Evolutionary conservation across 2,797 vertebrate species (phyloP), one percentile per base, ranked within the genome.

Genomic region (Myoxocephalus aenaeus): DNA sequence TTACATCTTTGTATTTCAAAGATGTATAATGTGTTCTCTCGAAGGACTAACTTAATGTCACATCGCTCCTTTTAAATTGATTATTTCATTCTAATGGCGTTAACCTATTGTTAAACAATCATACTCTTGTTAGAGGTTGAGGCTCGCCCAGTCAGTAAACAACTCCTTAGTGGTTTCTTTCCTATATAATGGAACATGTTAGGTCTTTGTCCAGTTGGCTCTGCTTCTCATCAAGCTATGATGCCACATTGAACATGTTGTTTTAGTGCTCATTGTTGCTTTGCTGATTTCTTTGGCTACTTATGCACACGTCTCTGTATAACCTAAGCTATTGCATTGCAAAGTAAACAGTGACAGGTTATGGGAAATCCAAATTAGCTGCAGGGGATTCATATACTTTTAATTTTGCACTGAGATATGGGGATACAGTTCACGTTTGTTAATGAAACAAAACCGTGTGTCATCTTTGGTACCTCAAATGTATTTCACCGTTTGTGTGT

Each of bases 11-110:
- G 4, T 0, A 18, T 1, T 29, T 13, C 7, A 15, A 18, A 11
- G 25, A 1, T 10, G 1, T 44, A 0, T 44, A 0, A 1, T 15
- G 12, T 64, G 0, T 48, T 18, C 1, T 18, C 14, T 36, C 0
- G 0, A 17, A 1, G 11, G 6, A 17, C 0, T 2, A 29, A 25
- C 1, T 63, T 42, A 22, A 38, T 11, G 18, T 13, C n/a, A n/a
- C 18, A 5, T 50, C 1, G 4, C 18, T 11, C 3, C 2, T 2
- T 27, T 58, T 20, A 11, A 1, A 20, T 12, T 1, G 3, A 0
- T 59, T 5, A 22, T 57, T 50, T 36, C 0, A 73, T 11, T 3
- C n/a, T 46, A 15, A n/a, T 34, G 2, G 32, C 6, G 38, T 70
- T 32, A 53, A 25, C 6, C 13, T 72, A 38, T 50, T 20, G 17